Conservation (phyloP, 2,113 vertebrate genomes). For the Larimichthys polyactis region DNA sequence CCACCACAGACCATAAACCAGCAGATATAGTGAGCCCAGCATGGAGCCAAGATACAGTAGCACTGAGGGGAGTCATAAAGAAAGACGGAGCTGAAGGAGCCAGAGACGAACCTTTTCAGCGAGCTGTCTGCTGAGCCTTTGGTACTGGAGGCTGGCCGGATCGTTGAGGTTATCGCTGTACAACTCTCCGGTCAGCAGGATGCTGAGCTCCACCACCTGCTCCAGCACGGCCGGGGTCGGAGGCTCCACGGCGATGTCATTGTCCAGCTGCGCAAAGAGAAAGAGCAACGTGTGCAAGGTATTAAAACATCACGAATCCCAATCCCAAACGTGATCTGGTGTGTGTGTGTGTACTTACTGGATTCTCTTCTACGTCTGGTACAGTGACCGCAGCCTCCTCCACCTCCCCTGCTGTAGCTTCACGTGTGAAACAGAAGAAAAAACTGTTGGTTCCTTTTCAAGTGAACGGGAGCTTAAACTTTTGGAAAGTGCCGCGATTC, state of each 20-base stretch:
- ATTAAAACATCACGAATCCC: background rate
- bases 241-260: conserved; percentile 86
- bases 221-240: conserved; percentile 74
- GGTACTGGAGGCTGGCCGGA: conserved; percentile 75
- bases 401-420: conserved; percentile 29
- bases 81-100: background rate
- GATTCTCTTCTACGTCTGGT: conserved; percentile 50
- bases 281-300: background rate
- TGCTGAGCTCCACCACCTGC: conserved; percentile 90
- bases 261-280: conserved; percentile 85
- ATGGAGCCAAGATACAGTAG: conserved; percentile 6
- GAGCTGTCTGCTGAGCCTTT: conserved; percentile 85
- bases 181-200: conserved; percentile 85
- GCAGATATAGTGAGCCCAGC: background rate
- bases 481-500: conserved; percentile 12
- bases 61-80: conserved; percentile 9
- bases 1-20: conserved; percentile 45
- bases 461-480: conserved; percentile 10
- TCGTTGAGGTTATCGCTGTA: conserved; percentile 87
- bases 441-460: conserved; percentile 29
- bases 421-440: background rate
- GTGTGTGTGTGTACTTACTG: conserved; percentile 42
- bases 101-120: conserved; percentile 85
- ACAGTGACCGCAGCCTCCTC: conserved; percentile 26
- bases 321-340: background rate